These are phyloP conservation scores for Drosophila sturtevanti DNA, from an alignment of 1,140 invertebrate genomes.

Conservation along the genomic window DNA sequence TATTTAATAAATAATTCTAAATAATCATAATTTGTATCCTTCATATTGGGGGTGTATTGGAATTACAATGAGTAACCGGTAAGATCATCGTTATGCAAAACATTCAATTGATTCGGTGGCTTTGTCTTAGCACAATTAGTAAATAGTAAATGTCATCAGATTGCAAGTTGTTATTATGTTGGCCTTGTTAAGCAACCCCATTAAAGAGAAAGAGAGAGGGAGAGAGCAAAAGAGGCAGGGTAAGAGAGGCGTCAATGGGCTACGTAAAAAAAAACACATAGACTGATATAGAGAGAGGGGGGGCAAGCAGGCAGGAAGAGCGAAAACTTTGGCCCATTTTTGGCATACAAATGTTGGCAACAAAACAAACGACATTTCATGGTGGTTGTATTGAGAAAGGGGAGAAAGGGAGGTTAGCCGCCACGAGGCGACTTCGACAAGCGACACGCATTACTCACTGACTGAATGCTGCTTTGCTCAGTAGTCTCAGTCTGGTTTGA, in stretches of 20 bases:
- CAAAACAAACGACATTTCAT: slow-evolving; percentile 3
- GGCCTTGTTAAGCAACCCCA: slow-evolving; percentile 11
- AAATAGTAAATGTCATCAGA: slow-evolving; percentile 19
- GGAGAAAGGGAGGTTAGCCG: slow-evolving; percentile 2
- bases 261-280: not conserved
- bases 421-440: slow-evolving; percentile 54
- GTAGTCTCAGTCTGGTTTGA: slow-evolving; percentile 61
- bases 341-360: slow-evolving; percentile 11
- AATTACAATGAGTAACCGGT: not conserved
- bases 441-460: slow-evolving; percentile 47
- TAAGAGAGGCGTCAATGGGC: not conserved
- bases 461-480: slow-evolving; percentile 19
- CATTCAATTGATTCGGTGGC: not conserved
- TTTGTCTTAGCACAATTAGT: slow-evolving; percentile 11
- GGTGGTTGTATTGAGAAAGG: not conserved
- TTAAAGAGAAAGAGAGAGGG: not conserved
- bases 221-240: not conserved
- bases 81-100: slow-evolving; percentile 8
- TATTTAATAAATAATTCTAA: no score
- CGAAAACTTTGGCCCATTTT: slow-evolving; percentile 9
- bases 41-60: no score
- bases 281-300: not conserved
- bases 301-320: not conserved
- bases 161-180: slow-evolving; percentile 12
- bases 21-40: no score